Percentiles rank a stretch among this genome's conserved stretches.
phyloP scores from a whole-genome alignment of 2,888 invertebrate genomes.

The Chalcosyrphus nemorum region DNA sequence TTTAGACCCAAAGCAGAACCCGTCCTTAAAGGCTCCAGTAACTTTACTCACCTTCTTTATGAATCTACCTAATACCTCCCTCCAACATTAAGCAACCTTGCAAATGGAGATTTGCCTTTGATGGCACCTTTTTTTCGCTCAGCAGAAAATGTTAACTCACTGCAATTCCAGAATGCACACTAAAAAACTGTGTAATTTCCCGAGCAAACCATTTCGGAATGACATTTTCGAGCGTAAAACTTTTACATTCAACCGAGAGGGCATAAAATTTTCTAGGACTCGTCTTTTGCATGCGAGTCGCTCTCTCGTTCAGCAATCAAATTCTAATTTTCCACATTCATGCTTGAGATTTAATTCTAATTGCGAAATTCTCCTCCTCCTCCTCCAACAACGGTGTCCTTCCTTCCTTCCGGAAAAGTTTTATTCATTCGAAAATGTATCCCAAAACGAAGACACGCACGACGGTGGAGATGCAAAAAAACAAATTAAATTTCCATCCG shows the following conservation, averaged over 20 bases:
- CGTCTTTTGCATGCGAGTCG: neutral
- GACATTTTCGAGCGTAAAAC: conserved; percentile 20
- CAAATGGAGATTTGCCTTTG: neutral
- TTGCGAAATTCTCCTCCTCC: conserved; percentile 35
- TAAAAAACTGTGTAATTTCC: conserved; percentile 3
- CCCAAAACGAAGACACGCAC: conserved; percentile 5
- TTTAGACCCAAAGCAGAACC: too few species aligned
- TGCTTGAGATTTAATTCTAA: conserved; percentile 59
- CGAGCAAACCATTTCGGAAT: conserved; percentile 6
- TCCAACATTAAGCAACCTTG: neutral
- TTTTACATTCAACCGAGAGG: neutral
- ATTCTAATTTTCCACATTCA: conserved; percentile 66
- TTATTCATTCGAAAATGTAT: neutral
- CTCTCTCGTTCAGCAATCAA: conserved; percentile 34
- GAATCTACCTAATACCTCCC: too few species aligned
- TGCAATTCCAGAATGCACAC: neutral
- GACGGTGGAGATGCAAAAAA: neutral
- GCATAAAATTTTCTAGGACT: neutral
- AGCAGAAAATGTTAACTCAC: neutral
- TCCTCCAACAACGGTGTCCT: neutral
- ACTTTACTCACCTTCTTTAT: too few species aligned
- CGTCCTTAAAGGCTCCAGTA: too few species aligned
- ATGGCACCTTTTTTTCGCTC: neutral
- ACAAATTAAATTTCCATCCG: conserved; percentile 56
- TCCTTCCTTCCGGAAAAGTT: conserved; percentile 2